Evolutionary conservation across 2,888 invertebrate species (phyloP).

Genomic region (Mythimna ferrago): DNA sequence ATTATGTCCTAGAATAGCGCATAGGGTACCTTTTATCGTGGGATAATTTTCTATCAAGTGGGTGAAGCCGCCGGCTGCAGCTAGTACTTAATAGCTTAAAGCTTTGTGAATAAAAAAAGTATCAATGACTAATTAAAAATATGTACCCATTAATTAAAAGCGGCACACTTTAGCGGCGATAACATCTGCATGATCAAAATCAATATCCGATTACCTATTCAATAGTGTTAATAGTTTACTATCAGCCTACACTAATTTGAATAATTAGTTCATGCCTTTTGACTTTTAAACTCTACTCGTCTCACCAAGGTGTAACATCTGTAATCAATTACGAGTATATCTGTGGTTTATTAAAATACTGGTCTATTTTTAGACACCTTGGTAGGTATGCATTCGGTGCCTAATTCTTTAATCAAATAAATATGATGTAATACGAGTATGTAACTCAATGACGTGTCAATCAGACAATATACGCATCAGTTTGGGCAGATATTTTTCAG

Average conservation of each 20-base stretch:
- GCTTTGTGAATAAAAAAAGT: neutral
- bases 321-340: neutral
- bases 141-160: slow-evolving; percentile 27
- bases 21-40: too few relatives aligned
- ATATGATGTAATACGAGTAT: slow-evolving; percentile 34
- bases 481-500: slow-evolving; percentile 15
- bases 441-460: neutral
- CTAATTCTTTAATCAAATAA: neutral
- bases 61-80: too few relatives aligned
- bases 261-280: slow-evolving; percentile 4
- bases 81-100: neutral
- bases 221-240: neutral
- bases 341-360: too few relatives aligned
- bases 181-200: slow-evolving; percentile 4
- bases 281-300: slow-evolving; percentile 9
- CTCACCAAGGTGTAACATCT: neutral
- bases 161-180: slow-evolving; percentile 40
- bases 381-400: slow-evolving; percentile 5
- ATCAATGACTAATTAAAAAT: neutral
- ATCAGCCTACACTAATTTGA: slow-evolving; percentile 3
- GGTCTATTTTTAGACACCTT: too few relatives aligned
- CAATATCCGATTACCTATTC: slow-evolving; percentile 18
- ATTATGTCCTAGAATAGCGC: too few relatives aligned
- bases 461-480: slow-evolving; percentile 13
- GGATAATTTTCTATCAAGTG: too few relatives aligned